Evolutionary conservation across 1,140 invertebrate species (phyloP).

Genomic region (Cydia strobilella): DNA sequence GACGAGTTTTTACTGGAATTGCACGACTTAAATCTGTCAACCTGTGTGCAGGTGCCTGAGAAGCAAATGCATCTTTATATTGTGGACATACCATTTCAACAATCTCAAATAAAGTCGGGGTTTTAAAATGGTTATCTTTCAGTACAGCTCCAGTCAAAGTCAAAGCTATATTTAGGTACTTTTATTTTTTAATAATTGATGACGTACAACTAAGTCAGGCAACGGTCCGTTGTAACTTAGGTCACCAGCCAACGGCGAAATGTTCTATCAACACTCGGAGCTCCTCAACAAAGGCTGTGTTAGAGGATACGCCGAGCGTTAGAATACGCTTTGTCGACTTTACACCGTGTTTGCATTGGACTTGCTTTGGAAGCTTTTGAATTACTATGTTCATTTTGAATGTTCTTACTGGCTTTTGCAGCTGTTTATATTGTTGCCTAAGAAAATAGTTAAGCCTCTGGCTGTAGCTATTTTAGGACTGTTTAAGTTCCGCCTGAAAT

Average conservation of each 20-base stretch:
- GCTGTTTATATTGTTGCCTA: slow-evolving; percentile 21
- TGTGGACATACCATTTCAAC: too few species aligned
- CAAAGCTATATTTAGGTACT: too few species aligned
- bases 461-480: background rate
- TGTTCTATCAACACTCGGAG: slow-evolving; percentile 49
- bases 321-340: slow-evolving; percentile 53
- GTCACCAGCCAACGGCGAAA: slow-evolving; percentile 36
- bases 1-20: too few species aligned
- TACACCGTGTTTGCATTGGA: slow-evolving; percentile 44
- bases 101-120: too few species aligned
- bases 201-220: too few species aligned
- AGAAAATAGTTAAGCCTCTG: slow-evolving; percentile 17
- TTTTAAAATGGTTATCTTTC: too few species aligned
- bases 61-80: too few species aligned
- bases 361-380: slow-evolving; percentile 34
- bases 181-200: too few species aligned
- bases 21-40: too few species aligned
- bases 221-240: slow-evolving; percentile 34
- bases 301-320: slow-evolving; percentile 50
- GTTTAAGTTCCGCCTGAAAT: background rate
- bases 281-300: slow-evolving; percentile 48
- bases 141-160: too few species aligned
- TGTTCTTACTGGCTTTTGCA: background rate
- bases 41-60: too few species aligned
- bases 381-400: slow-evolving; percentile 28